A percentile compares a stretch with the other conserved stretches of the same genome.
Evolutionary conservation across 2,797 vertebrate species (phyloP).

Genomic region (Aphelocoma californica): DNA sequence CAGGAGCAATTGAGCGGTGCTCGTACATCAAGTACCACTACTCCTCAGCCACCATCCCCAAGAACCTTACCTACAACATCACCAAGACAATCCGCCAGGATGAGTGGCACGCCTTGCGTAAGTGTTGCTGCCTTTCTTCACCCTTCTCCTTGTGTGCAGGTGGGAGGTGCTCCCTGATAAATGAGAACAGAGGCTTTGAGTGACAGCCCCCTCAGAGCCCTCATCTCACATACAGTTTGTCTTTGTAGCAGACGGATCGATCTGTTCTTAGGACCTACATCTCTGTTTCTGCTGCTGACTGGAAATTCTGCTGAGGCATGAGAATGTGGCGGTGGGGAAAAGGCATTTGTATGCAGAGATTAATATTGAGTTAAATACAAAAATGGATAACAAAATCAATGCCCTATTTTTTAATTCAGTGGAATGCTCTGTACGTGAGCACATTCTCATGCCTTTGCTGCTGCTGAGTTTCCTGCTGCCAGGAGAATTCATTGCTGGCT

Average conservation of each 20-base stretch:
- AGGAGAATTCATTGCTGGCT: neutral
- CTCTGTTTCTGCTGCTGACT: conserved; percentile 13
- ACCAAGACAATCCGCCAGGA: conserved; percentile 98
- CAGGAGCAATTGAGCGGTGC: conserved; percentile 87
- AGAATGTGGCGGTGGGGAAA: neutral
- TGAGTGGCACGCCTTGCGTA: conserved; percentile 97
- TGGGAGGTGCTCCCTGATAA: neutral
- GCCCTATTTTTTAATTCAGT: conserved; percentile 33
- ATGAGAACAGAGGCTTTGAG: neutral
- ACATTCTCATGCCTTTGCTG: neutral
- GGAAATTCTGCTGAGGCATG: conserved; percentile 38
- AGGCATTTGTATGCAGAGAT: conserved; percentile 13
- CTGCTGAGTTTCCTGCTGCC: neutral
- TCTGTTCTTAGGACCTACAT: neutral
- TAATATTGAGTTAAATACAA: conserved; percentile 38
- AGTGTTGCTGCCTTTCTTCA: conserved; percentile 73
- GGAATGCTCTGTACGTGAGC: neutral
- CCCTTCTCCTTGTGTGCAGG: accelerated
- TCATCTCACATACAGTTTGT: neutral
- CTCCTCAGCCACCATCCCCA: conserved; percentile 94
- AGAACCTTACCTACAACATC: conserved; percentile 97
- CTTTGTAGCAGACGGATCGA: neutral
- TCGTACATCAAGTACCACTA: conserved; percentile 99
- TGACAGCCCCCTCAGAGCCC: neutral
- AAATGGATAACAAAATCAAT: conserved; percentile 46